Evolutionary conservation across 1,140 invertebrate species (phyloP), one percentile per base, ranked within the genome.

Genomic region (Popillia japonica): DNA sequence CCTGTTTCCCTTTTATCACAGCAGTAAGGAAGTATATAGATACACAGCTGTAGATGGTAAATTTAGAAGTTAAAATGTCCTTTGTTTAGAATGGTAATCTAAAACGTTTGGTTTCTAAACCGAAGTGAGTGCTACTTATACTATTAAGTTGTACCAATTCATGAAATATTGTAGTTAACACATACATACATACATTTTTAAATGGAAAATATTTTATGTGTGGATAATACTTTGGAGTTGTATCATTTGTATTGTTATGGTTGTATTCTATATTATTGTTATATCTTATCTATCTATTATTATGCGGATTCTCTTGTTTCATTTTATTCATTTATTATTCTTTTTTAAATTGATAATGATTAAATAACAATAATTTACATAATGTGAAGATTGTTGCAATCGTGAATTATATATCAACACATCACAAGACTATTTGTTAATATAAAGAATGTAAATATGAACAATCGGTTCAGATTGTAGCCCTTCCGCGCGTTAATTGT

Each of bases 351-450:
- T 34, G 3, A 68, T 27, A 2, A 48, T 48, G 6, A 68, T 68
- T 68, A 27, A 61, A 61, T 61, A 61, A 61, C n/a, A 44, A 42
- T 42, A 42, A 11, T 48, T 48, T 48, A n/a, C 44, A 14, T 10
- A 14, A 55, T 17, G 48, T 55, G 22, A 68, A 68, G 61, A 68
- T 68, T 68, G 61, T 68, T 68, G 61, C 61, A 68, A 68, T 68
- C 61, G 22, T 27, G 61, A 27, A 22, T 68, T 14, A 68, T 27
- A 20, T 27, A 68, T 34, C 4, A n/a, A n/a, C n/a, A n/a, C n/a
- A n/a, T n/a, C n/a, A n/a, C n/a, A n/a, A n/a, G n/a, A n/a, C n/a
- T n/a, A n/a, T n/a, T n/a, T n/a, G n/a, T n/a, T n/a, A n/a, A n/a
- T n/a, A n/a, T n/a, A n/a, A n/a, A n/a, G n/a, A n/a, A n/a, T n/a